Evolutionary conservation across 2,888 invertebrate species (phyloP).

Genomic region (Tiphia femorata): DNA sequence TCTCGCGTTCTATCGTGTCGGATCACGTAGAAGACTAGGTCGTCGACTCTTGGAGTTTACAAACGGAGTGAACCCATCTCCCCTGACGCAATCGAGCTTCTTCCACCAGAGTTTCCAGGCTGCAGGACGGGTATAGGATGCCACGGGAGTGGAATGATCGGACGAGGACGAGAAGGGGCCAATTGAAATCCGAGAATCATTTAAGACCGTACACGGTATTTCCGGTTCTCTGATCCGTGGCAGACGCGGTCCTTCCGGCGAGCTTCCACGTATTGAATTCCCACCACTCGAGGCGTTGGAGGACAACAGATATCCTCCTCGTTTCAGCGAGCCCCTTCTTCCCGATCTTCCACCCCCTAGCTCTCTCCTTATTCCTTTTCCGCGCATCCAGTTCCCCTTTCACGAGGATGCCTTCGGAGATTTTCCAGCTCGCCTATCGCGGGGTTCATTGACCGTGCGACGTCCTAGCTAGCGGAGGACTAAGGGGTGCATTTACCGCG

Average conservation of each 20-base stretch:
- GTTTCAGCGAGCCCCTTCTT: slow-evolving; percentile 8
- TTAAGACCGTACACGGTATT: slow-evolving; percentile 17
- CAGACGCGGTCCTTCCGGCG: slow-evolving; percentile 5
- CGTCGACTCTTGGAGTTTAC: neutral
- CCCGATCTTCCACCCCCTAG: neutral
- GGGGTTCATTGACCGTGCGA: slow-evolving; percentile 10
- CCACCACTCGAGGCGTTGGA: neutral
- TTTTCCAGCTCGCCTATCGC: slow-evolving; percentile 17
- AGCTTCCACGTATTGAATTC: slow-evolving; percentile 3
- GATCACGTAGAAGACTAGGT: too few relatives aligned
- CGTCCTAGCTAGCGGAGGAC: too few relatives aligned
- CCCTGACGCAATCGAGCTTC: too few relatives aligned
- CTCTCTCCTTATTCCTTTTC: neutral
- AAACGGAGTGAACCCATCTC: neutral
- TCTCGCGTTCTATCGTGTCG: too few relatives aligned
- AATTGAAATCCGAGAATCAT: slow-evolving; percentile 38
- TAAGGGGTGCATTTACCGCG: neutral
- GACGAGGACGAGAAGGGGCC: neutral
- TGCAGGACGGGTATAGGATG: too few relatives aligned
- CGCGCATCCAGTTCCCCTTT: slow-evolving; percentile 17
- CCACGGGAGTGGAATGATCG: neutral
- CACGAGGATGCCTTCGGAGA: slow-evolving; percentile 10
- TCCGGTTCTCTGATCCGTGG: slow-evolving; percentile 8
- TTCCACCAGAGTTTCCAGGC: neutral
- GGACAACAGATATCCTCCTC: slow-evolving; percentile 23